Evolutionary conservation across 2,797 vertebrate species (phyloP), one percentile per base, ranked within the genome.

Genomic region (Chlorospingus flavigularis): DNA sequence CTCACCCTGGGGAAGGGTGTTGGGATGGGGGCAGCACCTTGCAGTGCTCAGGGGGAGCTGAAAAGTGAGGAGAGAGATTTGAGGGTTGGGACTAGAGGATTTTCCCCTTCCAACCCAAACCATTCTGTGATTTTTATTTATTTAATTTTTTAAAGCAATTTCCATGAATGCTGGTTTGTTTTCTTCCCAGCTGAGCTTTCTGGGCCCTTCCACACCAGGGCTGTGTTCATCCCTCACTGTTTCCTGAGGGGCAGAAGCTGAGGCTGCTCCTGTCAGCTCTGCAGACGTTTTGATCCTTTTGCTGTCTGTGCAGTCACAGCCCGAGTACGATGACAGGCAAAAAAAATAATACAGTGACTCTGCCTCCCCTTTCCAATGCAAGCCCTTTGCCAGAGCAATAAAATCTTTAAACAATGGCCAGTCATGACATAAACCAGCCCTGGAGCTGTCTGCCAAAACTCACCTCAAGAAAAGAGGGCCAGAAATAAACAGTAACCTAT

Each of bases 401-500:
- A 94, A 94, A 68, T 12, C 40, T 81, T 94, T 72, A 94, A 95
- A 95, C 92, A 95, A 96, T 89, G 89, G 88, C 82, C 70, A 90
- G 88, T 50, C 88, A 60, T 92, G 92, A 97, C 78, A 96, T 73
- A 90, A 96, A 90, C 62, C 94, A 94, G 79, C 23, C 82, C 82
- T 81, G 66, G 62, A 77, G 74, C 15, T 0, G 67, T 84, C 82
- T 91, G 93, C 94, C 95, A 97, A 78, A 88, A 91, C 35, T 75
- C 82, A 94, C 93, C 95, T 93, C 93, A 65, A 96, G 92, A 87
- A 91, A 95, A 66, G 23, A 85, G 62, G 85, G 61, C 88, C 92
- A 83, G 84, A 96, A 97, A 94, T 94, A 96, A 97, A 95, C 93
- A 93, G 63, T 31, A 65, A 94, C 88, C 90, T 95, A 95, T 94